Conservation (phyloP, 2,113 vertebrate species). For the Istiophorus platypterus region DNA sequence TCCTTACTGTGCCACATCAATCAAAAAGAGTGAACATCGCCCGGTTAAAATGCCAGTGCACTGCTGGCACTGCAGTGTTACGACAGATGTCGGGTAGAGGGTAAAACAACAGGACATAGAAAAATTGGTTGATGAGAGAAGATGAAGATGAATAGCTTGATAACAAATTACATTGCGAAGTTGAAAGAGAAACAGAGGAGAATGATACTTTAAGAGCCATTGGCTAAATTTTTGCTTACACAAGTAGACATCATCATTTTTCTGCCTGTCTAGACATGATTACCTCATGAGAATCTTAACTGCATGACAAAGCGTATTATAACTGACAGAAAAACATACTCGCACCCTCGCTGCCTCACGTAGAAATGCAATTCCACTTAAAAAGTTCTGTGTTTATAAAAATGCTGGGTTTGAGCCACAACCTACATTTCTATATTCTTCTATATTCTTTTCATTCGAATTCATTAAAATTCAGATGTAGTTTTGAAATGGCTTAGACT, state of each 20-base stretch:
- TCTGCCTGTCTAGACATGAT: not conserved
- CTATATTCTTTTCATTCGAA: too few species aligned
- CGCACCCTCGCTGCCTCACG: not conserved
- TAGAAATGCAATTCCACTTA: not conserved
- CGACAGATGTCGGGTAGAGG: slow-evolving; percentile 23
- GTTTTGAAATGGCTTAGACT: not conserved
- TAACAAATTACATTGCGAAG: slow-evolving; percentile 13
- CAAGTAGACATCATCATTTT: slow-evolving; percentile 21
- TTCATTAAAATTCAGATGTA: not conserved
- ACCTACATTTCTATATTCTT: not conserved
- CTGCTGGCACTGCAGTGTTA: slow-evolving; percentile 15
- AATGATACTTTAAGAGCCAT: not conserved
- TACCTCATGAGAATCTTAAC: slow-evolving; percentile 4
- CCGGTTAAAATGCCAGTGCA: slow-evolving; percentile 21
- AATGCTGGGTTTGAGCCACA: not conserved
- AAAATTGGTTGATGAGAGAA: slow-evolving; percentile 6
- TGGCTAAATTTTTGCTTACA: not conserved
- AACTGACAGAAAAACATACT: not conserved
- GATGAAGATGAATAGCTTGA: slow-evolving; percentile 28
- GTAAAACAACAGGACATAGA: slow-evolving; percentile 22
- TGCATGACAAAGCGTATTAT: not conserved
- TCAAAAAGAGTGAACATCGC: slow-evolving; percentile 19
- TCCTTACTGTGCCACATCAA: slow-evolving; percentile 11
- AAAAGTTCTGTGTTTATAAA: not conserved
- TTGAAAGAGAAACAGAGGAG: not conserved